These are phyloP conservation scores for Oxyteleia sp. DNA, from an alignment of 2,888 invertebrate species.

Conservation along the genomic window DNA sequence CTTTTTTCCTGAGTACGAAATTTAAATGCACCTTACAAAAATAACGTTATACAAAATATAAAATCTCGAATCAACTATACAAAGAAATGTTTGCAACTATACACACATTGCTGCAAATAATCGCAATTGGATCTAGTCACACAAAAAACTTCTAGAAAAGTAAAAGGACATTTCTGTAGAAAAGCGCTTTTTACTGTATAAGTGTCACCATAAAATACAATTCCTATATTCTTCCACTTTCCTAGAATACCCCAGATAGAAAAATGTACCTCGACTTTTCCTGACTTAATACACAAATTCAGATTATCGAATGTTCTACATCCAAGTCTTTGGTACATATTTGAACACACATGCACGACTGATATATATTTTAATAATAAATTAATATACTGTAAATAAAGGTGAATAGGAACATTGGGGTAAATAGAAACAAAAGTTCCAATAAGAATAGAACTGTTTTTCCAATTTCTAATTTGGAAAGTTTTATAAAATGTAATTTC, in stretches of 20 bases:
- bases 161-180: neutral
- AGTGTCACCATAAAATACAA: neutral
- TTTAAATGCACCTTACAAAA: neutral
- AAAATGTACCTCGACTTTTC: neutral
- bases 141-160: neutral
- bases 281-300: neutral
- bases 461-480: too few relatives aligned
- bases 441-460: too few relatives aligned
- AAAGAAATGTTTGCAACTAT: neutral
- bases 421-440: too few relatives aligned
- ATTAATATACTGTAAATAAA: neutral
- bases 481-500: too few relatives aligned
- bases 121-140: neutral
- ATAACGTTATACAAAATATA: neutral
- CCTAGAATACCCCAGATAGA: neutral
- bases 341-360: neutral
- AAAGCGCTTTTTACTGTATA: too few relatives aligned
- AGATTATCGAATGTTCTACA: neutral
- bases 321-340: neutral
- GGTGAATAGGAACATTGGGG: too few relatives aligned
- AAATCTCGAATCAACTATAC: neutral
- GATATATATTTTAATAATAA: neutral
- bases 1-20: constrained; percentile 1
- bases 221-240: neutral
- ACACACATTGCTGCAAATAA: neutral